Evolutionary conservation across 30 jellyfish, hydroid and myxozoan species (phyloP).

Genomic region (Pelagia noctiluca): DNA sequence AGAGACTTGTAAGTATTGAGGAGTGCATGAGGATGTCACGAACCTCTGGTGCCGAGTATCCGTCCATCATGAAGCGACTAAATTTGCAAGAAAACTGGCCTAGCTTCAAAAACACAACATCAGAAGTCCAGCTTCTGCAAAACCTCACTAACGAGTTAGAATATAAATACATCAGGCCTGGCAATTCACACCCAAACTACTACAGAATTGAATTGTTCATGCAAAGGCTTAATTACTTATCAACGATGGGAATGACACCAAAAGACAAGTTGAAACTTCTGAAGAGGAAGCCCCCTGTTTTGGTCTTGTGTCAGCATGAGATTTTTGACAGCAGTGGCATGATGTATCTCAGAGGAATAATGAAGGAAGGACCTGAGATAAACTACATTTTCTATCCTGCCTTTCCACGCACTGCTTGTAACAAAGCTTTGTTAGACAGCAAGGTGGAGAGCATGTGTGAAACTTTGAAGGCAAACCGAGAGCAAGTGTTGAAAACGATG

Average conservation of each 20-base stretch:
- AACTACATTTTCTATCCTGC: constrained; percentile 60
- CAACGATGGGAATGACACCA: constrained; percentile 71
- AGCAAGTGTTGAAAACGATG: constrained; percentile 28
- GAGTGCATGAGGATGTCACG: constrained; percentile 67
- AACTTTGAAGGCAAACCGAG: constrained; percentile 22
- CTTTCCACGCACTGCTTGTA: constrained; percentile 39
- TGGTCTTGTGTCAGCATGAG: constrained; percentile 44
- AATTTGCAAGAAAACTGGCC: constrained; percentile 55
- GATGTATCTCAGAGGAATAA: constrained; percentile 66
- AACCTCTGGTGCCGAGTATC: constrained; percentile 38
- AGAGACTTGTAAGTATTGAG: constrained; percentile 56
- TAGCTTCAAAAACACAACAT: constrained; percentile 5
- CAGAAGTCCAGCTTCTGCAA: constrained; percentile 42
- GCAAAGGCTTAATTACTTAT: constrained; percentile 65
- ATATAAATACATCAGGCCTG: constrained; percentile 35
- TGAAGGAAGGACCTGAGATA: constrained; percentile 22
- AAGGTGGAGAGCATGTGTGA: constrained; percentile 44
- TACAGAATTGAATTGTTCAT: constrained; percentile 50
- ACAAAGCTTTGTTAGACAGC: constrained; percentile 33
- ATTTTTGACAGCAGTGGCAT: constrained; percentile 63
- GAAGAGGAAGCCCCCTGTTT: constrained; percentile 61
- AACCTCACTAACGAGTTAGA: constrained; percentile 24
- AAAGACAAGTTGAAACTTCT: constrained; percentile 39
- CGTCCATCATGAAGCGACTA: constrained; percentile 35
- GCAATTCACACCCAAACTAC: constrained; percentile 37